Percentiles rank a stretch among this genome's conserved stretches.
These are phyloP conservation scores for Stomorhina lunata DNA, from an alignment of 2,888 invertebrate genomes.

Conservation along the genomic window DNA sequence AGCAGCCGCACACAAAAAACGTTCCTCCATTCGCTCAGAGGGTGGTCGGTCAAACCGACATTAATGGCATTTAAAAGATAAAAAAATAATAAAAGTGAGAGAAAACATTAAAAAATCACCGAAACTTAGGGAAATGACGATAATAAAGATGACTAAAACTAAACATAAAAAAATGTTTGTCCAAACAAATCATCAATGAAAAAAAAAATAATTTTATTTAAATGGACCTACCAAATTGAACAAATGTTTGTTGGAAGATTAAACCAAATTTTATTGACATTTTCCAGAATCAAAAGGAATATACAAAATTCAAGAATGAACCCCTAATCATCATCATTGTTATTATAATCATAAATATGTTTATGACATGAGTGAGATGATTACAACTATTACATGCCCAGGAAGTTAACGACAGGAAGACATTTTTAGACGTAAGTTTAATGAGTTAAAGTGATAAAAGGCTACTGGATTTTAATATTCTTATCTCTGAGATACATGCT, in stretches of 20 bases:
- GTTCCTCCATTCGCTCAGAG: constrained; percentile 31
- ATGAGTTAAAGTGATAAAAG: constrained; percentile 38
- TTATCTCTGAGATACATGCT: constrained; percentile 22
- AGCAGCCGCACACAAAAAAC: neutral
- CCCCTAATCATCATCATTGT: too few species aligned
- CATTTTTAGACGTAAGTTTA: neutral
- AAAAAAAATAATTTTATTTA: neutral
- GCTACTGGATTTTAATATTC: constrained; percentile 24
- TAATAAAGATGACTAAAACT: constrained; percentile 54
- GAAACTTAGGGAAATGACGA: constrained; percentile 31
- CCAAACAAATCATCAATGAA: constrained; percentile 30
- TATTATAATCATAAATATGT: too few species aligned
- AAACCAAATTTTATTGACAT: too few species aligned
- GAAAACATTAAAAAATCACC: neutral
- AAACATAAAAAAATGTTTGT: constrained; percentile 43
- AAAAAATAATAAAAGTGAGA: constrained; percentile 29
- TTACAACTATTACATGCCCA: neutral
- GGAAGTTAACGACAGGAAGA: constrained; percentile 20
- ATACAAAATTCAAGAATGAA: too few species aligned
- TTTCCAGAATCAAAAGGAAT: too few species aligned
- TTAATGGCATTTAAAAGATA: constrained; percentile 62
- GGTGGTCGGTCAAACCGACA: constrained; percentile 65
- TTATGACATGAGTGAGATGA: constrained; percentile 6
- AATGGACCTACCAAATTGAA: too few species aligned
- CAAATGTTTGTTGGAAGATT: too few species aligned